Percentiles rank a stretch among this genome's conserved stretches.
phyloP scores from a whole-genome alignment of 2,113 vertebrate species.

The Hydrolagus affinis region DNA sequence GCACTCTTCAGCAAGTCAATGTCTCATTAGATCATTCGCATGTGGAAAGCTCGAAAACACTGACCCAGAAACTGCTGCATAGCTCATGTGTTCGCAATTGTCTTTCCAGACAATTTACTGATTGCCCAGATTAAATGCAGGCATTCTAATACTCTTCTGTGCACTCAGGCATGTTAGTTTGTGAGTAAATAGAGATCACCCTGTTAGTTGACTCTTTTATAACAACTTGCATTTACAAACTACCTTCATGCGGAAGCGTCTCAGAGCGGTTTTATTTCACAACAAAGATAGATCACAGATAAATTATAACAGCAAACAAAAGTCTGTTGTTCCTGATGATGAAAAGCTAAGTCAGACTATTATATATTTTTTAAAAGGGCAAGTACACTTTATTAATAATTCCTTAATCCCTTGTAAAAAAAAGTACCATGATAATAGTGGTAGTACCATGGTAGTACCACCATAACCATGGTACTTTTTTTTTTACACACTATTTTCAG shows the following conservation, averaged over 20 bases:
- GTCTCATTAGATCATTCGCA: not conserved
- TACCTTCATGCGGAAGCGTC: too few relatives aligned
- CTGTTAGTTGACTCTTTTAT: not conserved
- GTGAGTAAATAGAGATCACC: not conserved
- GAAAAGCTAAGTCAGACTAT: not conserved
- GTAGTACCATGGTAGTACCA: too few relatives aligned
- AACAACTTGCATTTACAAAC: too few relatives aligned
- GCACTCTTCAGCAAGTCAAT: not conserved
- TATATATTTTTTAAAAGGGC: not conserved
- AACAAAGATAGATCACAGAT: not conserved
- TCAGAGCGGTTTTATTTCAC: not conserved
- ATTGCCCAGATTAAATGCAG: not conserved
- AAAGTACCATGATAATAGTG: too few relatives aligned
- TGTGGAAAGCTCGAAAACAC: not conserved
- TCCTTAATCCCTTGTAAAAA: not conserved
- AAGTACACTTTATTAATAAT: not conserved
- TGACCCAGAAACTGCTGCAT: not conserved
- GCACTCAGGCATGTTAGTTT: not conserved
- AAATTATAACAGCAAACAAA: not conserved
- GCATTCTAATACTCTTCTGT: slow-evolving; percentile 1
- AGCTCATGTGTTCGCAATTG: not conserved
- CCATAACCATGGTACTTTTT: too few relatives aligned
- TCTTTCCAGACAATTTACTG: not conserved
- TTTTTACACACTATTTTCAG: not conserved
- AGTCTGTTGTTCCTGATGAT: not conserved